These are phyloP conservation scores for Sebastes hubbsi DNA, from an alignment of 2,797 vertebrate species.

Conservation along the genomic window DNA sequence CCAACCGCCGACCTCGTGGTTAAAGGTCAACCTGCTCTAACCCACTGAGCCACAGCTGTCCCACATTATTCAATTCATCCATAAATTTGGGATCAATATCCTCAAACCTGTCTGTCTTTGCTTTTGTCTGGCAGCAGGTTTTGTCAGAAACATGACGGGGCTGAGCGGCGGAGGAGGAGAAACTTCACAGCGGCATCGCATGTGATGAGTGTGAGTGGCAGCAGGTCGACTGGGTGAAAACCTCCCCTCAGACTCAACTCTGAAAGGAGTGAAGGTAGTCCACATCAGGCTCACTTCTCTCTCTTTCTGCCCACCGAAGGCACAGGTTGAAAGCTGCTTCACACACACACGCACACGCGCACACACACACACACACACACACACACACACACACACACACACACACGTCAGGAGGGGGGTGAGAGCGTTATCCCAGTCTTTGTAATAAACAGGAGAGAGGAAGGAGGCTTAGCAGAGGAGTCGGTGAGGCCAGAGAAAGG, in stretches of 20 bases:
- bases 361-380: not conserved
- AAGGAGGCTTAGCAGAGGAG: constrained; percentile 29
- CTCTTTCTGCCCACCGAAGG: not conserved
- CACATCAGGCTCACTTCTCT: constrained; percentile 1
- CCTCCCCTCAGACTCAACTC: not conserved
- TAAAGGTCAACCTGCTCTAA: not conserved
- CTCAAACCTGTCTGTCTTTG: not conserved
- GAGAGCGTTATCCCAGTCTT: constrained; percentile 9
- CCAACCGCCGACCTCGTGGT: not conserved
- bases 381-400: constrained; percentile 48
- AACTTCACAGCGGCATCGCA: not conserved
- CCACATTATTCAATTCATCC: not conserved
- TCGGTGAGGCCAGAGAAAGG: constrained; percentile 23
- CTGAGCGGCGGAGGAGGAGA: not conserved
- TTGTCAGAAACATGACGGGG: not conserved
- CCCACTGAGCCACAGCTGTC: not conserved
- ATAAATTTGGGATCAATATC: not conserved
- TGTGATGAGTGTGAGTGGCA: not conserved
- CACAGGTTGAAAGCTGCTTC: not conserved
- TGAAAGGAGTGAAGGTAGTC: not conserved
- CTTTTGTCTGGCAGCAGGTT: not conserved
- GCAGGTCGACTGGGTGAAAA: not conserved
- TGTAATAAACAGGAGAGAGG: constrained; percentile 43
- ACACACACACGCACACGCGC: not conserved
- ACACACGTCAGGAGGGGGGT: constrained; percentile 39